A percentile compares a stretch with the other conserved stretches of the same genome.
Conservation (phyloP, 30 jellyfish, hydroid and myxozoan species). For the Aurelia sp. region DNA sequence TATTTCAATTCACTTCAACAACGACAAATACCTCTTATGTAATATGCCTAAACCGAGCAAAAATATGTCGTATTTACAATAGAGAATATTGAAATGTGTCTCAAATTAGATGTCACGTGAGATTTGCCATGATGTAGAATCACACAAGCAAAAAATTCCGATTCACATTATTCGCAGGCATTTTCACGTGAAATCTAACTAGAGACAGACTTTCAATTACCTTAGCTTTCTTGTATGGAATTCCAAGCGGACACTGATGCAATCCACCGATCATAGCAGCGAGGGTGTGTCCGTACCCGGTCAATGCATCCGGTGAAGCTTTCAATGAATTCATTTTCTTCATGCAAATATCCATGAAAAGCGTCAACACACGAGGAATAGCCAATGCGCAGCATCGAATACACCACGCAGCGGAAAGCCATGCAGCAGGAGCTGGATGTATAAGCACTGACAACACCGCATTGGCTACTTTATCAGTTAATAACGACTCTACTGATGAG, state of each 20-base stretch:
- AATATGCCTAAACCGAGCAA: no score
- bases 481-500: slow-evolving; percentile 81
- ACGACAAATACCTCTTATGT: no score
- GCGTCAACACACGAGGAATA: slow-evolving; percentile 78
- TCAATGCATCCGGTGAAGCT: slow-evolving; percentile 85
- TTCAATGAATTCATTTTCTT: slow-evolving; percentile 84
- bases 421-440: slow-evolving; percentile 99
- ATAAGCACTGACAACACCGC: slow-evolving; percentile 93
- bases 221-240: slow-evolving; percentile 88
- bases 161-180: no score
- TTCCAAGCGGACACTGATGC: slow-evolving; percentile 93
- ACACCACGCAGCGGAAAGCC: slow-evolving; percentile 99
- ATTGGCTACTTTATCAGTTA: slow-evolving; percentile 65
- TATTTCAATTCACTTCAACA: no score
- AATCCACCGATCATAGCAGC: slow-evolving; percentile 97
- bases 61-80: no score
- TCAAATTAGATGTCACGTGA: no score
- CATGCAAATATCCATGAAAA: slow-evolving; percentile 75
- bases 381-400: slow-evolving; percentile 96
- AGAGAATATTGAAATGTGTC: no score
- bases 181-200: no score
- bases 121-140: no score
- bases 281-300: slow-evolving; percentile 95
- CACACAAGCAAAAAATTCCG: no score
- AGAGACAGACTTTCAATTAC: slow-evolving; percentile 13